Percentiles rank a stretch among this genome's conserved stretches.
Evolutionary conservation across 2,113 vertebrate genomes (phyloP).

Genomic region (Urocitellus parryii): DNA sequence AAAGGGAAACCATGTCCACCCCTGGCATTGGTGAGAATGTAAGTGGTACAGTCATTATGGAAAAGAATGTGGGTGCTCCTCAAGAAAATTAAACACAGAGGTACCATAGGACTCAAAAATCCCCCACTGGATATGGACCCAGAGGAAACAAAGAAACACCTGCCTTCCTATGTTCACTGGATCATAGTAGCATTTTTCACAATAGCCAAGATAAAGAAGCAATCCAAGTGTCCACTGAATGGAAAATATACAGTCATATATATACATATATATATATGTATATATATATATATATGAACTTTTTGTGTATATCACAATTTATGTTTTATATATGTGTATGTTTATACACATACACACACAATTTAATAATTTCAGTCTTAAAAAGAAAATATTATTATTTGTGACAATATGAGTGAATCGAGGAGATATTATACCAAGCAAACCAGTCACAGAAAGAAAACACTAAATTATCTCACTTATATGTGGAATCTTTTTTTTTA

Average conservation of each 20-base stretch:
- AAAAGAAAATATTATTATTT: neutral
- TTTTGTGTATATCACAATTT: neutral
- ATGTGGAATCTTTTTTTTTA: neutral
- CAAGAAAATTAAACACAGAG: neutral
- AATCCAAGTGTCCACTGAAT: neutral
- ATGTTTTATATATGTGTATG: neutral
- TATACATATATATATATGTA: no score
- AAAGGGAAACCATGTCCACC: neutral
- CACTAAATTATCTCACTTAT: neutral
- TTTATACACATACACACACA: no score
- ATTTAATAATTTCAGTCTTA: neutral
- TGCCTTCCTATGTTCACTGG: neutral
- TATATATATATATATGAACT: neutral
- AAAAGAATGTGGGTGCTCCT: neutral
- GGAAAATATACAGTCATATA: neutral
- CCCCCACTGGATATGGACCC: no score
- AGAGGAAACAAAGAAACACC: neutral
- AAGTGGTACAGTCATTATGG: neutral
- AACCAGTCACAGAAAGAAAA: neutral
- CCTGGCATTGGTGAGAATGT: neutral
- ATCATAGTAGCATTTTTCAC: neutral
- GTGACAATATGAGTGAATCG: neutral
- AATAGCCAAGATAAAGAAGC: neutral
- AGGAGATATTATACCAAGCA: neutral
- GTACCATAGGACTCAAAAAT: neutral